Conservation (phyloP, 2,888 invertebrate species). For the Drosophila macrothrix region DNA sequence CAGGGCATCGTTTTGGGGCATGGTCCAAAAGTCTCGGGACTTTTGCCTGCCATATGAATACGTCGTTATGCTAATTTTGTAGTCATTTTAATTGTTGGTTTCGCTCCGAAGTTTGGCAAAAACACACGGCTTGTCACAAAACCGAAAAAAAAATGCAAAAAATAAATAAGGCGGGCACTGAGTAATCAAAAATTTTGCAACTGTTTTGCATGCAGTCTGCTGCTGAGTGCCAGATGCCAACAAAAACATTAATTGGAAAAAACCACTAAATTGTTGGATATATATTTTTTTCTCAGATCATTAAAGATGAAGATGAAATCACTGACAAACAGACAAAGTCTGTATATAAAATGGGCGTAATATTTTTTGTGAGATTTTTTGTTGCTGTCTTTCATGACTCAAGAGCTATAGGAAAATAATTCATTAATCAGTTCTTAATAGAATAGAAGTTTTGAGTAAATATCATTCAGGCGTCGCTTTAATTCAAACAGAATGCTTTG, state of each 20-base stretch:
- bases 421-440: too few relatives aligned
- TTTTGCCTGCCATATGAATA: not conserved
- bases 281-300: not conserved
- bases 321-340: not conserved
- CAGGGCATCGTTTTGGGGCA: not conserved
- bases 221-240: not conserved
- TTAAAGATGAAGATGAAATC: not conserved
- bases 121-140: not conserved
- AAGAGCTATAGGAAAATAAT: too few relatives aligned
- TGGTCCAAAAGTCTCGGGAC: not conserved
- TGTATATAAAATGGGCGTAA: not conserved
- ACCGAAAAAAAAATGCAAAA: not conserved
- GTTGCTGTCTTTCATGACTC: not conserved
- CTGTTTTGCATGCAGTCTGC: conserved; percentile 1
- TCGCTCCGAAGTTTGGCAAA: not conserved
- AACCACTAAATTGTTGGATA: not conserved
- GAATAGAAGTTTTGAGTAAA: not conserved
- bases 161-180: not conserved
- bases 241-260: not conserved
- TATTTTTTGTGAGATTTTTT: not conserved
- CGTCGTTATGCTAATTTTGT: conserved; percentile 8
- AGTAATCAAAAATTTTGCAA: conserved; percentile 1
- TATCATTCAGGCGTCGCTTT: not conserved
- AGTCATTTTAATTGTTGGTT: conserved; percentile 7
- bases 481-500: conserved; percentile 7